Evolutionary conservation across 2,888 invertebrate species (phyloP).

Genomic region (Phalera bucephala): DNA sequence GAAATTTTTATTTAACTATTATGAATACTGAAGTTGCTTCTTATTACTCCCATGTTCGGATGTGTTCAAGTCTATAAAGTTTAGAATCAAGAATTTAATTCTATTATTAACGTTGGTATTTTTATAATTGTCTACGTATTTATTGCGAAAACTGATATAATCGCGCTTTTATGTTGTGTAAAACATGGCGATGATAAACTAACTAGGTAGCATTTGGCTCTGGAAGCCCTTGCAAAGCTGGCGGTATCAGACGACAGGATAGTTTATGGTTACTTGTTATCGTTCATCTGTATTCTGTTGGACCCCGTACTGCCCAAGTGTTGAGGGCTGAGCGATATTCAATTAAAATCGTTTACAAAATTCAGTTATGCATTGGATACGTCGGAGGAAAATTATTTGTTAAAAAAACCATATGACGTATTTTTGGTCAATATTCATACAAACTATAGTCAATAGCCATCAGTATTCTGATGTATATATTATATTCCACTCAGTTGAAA

Average conservation of each 20-base stretch:
- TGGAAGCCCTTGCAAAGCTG: constrained; percentile 12
- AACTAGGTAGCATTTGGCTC: no score
- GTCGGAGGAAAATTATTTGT: no score
- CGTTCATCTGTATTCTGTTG: constrained; percentile 59
- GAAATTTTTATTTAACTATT: constrained; percentile 28
- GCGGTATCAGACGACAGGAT: constrained; percentile 57
- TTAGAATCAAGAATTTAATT: no score
- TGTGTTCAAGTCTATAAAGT: no score
- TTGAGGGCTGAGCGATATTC: constrained; percentile 17
- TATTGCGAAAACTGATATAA: not conserved
- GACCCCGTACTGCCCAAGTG: constrained; percentile 20
- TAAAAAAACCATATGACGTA: no score
- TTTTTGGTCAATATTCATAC: no score
- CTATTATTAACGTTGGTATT: not conserved
- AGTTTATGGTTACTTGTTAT: constrained; percentile 65
- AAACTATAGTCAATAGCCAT: no score
- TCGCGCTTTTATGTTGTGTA: not conserved
- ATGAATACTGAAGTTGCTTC: constrained; percentile 18
- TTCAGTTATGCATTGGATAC: no score
- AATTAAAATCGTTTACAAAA: no score
- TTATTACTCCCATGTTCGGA: no score
- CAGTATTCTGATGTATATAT: no score
- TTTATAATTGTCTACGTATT: not conserved
- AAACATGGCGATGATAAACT: constrained; percentile 3
- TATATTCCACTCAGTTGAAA: no score